A percentile compares a stretch with the other conserved stretches of the same genome.
These are phyloP conservation scores for Gambusia yucatana DNA, from an alignment of 2,797 vertebrate genomes.

Conservation along the genomic window DNA sequence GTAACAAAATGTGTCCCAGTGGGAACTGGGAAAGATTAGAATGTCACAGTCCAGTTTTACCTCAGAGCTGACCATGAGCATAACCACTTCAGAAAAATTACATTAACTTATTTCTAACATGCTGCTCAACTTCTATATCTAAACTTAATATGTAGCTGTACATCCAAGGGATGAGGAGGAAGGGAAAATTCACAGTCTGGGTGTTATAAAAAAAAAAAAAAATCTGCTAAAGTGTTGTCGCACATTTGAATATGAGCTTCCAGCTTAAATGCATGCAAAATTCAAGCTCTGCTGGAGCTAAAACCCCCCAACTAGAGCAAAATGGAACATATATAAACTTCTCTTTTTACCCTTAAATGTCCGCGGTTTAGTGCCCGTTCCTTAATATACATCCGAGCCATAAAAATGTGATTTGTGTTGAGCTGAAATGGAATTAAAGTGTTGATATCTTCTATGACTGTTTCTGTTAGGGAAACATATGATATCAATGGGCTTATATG, in stretches of 20 bases:
- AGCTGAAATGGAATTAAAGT: neutral
- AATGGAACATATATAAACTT: neutral
- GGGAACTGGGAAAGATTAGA: slow-evolving; percentile 38
- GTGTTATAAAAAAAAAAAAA: slow-evolving; percentile 13
- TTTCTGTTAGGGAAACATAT: neutral
- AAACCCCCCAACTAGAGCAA: slow-evolving; percentile 7
- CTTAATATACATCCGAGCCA: neutral
- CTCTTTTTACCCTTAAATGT: neutral
- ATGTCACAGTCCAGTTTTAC: slow-evolving; percentile 45
- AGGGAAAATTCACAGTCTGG: slow-evolving; percentile 18
- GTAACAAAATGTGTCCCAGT: slow-evolving; percentile 35
- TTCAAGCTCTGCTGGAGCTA: slow-evolving; percentile 7
- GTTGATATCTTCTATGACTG: slow-evolving; percentile 4
- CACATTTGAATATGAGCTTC: slow-evolving; percentile 16
- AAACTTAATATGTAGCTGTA: slow-evolving; percentile 39
- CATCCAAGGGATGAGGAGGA: slow-evolving; percentile 25
- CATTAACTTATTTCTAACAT: slow-evolving; percentile 37
- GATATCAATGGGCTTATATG: slow-evolving; percentile 15
- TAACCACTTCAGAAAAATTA: slow-evolving; percentile 57
- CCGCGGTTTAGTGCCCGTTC: neutral
- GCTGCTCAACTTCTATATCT: slow-evolving; percentile 22
- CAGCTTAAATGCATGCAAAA: slow-evolving; percentile 10
- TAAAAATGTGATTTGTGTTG: neutral
- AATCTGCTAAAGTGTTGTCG: slow-evolving; percentile 11
- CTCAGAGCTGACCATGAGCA: slow-evolving; percentile 43